These are phyloP conservation scores for Stegastes partitus DNA, from an alignment of 2,113 vertebrate species.

Conservation along the genomic window DNA sequence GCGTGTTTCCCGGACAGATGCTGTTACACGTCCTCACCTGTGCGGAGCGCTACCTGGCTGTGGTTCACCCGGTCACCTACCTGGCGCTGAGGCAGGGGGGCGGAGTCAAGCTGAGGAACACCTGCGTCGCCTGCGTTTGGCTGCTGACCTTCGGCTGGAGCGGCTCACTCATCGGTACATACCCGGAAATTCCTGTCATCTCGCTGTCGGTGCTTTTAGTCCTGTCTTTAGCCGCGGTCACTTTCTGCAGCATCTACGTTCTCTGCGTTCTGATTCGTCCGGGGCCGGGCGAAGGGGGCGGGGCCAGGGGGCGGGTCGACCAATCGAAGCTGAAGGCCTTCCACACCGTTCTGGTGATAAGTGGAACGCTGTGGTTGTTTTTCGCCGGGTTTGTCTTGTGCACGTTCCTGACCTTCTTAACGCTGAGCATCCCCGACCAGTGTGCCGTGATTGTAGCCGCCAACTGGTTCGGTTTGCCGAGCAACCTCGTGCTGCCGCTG, in stretches of 20 bases:
- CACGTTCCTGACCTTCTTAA: accelerated
- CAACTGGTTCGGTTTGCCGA: constrained; percentile 5
- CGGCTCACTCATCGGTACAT: not conserved
- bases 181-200: not conserved
- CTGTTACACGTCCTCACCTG: constrained; percentile 35
- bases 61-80: constrained; percentile 47
- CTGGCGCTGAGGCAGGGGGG: constrained; percentile 2
- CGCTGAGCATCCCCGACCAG: accelerated
- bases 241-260: not conserved
- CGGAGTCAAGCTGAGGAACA: constrained; percentile 20
- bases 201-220: not conserved
- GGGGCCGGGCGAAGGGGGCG: not conserved
- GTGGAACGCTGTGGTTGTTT: not conserved
- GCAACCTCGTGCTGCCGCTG: constrained; percentile 21
- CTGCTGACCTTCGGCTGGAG: constrained; percentile 7
- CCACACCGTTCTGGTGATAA: not conserved
- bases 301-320: not conserved
- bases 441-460: not conserved
- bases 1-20: not conserved
- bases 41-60: constrained; percentile 53
- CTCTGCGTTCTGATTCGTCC: not conserved
- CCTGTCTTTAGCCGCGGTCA: not conserved
- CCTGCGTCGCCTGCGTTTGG: constrained; percentile 12
- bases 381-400: not conserved
- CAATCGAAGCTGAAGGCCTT: not conserved